A percentile compares a stretch with the other conserved stretches of the same genome.
Evolutionary conservation across 1,140 invertebrate genomes (phyloP).

Genomic region (Pogonomyrmex barbatus): DNA sequence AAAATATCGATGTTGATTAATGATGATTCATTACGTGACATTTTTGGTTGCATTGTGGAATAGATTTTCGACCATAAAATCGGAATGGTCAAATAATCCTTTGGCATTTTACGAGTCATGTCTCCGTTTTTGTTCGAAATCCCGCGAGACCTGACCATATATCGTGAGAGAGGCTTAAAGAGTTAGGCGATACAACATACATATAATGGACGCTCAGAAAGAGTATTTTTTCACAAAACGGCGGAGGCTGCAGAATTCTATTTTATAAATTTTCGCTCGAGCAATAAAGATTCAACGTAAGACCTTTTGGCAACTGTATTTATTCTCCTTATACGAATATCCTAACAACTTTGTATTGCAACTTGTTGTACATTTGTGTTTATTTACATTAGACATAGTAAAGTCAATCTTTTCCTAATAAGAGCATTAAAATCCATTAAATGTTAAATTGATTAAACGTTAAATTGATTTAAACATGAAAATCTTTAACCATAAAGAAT

Average conservation of each 20-base stretch:
- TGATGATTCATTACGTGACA: constrained; percentile 71
- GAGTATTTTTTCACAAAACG: background rate
- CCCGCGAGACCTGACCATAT: constrained; percentile 69
- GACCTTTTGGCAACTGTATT: background rate
- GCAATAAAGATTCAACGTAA: background rate
- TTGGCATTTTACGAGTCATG: constrained; percentile 79
- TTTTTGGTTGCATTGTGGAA: constrained; percentile 47
- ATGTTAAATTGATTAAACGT: background rate
- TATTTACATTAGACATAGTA: background rate
- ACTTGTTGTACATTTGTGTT: background rate
- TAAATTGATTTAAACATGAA: background rate
- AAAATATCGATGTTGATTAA: constrained; percentile 57
- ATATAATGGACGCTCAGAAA: background rate
- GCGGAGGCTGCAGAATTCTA: constrained; percentile 14
- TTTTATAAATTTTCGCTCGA: background rate
- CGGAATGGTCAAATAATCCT: constrained; percentile 75
- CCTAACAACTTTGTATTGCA: background rate
- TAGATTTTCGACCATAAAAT: constrained; percentile 39
- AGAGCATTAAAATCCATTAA: background rate
- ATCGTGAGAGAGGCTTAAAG: constrained; percentile 77
- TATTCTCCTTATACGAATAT: background rate
- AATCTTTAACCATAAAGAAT: background rate
- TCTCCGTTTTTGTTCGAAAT: constrained; percentile 70
- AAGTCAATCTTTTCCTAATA: background rate
- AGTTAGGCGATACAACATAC: constrained; percentile 40